Evolutionary conservation across 2,113 vertebrate genomes (phyloP).

Genomic region (Misgurnus mizolepis): DNA sequence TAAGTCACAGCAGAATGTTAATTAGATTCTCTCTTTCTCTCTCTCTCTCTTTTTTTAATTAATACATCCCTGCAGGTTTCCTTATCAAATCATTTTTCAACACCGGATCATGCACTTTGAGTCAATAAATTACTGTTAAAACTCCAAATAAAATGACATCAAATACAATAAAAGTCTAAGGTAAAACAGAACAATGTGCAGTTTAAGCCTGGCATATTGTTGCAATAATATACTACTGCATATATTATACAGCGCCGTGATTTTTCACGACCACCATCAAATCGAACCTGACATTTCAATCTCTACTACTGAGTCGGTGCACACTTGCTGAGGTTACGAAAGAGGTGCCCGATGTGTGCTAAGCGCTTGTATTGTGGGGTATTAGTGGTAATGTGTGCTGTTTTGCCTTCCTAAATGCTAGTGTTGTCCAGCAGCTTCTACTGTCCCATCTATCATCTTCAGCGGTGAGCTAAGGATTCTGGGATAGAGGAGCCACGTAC

Average conservation of each 20-base stretch:
- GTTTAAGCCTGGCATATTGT: slow-evolving; percentile 58
- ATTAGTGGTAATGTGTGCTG: slow-evolving; percentile 53
- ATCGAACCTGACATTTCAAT: slow-evolving; percentile 60
- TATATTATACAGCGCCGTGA: slow-evolving; percentile 59
- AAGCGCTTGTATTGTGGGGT: slow-evolving; percentile 54
- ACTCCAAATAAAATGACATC: slow-evolving; percentile 69
- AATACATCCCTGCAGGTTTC: slow-evolving; percentile 82
- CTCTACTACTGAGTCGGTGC: slow-evolving; percentile 61
- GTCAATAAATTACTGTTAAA: slow-evolving; percentile 71
- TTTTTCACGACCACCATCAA: slow-evolving; percentile 9
- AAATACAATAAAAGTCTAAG: slow-evolving; percentile 46
- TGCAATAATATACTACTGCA: slow-evolving; percentile 52
- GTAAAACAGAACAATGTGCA: background rate
- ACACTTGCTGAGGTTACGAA: background rate
- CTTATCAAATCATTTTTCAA: slow-evolving; percentile 75
- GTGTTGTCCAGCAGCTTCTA: slow-evolving; percentile 67
- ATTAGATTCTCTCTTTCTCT: slow-evolving; percentile 66
- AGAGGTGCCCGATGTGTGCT: slow-evolving; percentile 45
- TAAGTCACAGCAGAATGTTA: slow-evolving; percentile 81
- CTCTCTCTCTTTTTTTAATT: slow-evolving; percentile 71
- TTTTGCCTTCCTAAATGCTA: slow-evolving; percentile 64
- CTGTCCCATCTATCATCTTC: slow-evolving; percentile 74
- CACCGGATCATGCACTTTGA: slow-evolving; percentile 72
- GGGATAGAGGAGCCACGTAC: slow-evolving; percentile 67
- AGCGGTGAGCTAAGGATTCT: slow-evolving; percentile 61